Evolutionary conservation across 2,888 invertebrate species (phyloP).

Genomic region (Leptinotarsa haldemani): DNA sequence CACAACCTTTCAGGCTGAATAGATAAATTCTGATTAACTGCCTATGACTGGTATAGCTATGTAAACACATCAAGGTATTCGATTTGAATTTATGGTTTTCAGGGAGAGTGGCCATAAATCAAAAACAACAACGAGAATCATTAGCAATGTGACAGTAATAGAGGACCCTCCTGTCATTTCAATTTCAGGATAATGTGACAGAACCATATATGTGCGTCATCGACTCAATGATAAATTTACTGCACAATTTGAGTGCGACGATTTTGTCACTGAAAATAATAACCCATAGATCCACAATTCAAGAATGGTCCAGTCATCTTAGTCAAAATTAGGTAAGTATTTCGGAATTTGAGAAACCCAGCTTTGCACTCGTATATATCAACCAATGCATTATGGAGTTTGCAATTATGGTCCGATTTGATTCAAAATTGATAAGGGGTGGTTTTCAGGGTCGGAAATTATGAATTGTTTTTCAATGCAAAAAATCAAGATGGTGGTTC

Average conservation of each 20-base stretch:
- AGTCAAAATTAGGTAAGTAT: too few species aligned
- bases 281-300: too few species aligned
- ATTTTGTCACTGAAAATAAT: not conserved
- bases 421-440: too few species aligned
- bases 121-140: not conserved
- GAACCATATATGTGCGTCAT: not conserved
- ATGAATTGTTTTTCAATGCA: too few species aligned
- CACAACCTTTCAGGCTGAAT: not conserved
- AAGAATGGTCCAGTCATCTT: too few species aligned
- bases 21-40: not conserved
- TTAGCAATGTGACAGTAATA: not conserved
- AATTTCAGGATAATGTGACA: not conserved
- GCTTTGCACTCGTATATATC: too few species aligned
- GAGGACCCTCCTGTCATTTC: not conserved
- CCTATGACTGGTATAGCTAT: not conserved
- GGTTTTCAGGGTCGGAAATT: too few species aligned
- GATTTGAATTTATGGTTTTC: not conserved
- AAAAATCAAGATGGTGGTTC: too few species aligned
- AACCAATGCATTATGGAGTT: too few species aligned
- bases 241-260: not conserved
- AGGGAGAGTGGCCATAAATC: not conserved
- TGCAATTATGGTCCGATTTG: too few species aligned
- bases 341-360: too few species aligned
- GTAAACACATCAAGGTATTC: not conserved
- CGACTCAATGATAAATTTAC: not conserved